Evolutionary conservation across 2,888 invertebrate genomes (phyloP).

Genomic region (Lepidonotus clava): DNA sequence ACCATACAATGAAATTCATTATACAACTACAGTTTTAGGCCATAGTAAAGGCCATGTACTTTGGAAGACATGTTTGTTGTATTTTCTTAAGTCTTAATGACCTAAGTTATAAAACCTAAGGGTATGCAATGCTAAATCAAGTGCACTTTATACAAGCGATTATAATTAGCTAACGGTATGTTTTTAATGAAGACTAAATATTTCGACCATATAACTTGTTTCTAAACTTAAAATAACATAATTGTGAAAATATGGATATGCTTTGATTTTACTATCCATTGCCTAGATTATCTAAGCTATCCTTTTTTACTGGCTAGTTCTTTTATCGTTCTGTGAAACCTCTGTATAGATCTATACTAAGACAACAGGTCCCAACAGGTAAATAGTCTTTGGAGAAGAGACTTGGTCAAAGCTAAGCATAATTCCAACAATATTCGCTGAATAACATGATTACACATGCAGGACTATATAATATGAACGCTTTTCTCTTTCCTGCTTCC

Average conservation of each 20-base stretch:
- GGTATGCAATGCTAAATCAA: neutral
- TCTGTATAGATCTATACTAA: neutral
- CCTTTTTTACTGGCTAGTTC: conserved; percentile 10
- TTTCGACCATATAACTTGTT: too few species aligned
- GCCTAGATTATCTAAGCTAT: neutral
- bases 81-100: conserved; percentile 10
- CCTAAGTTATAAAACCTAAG: neutral
- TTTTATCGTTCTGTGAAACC: neutral
- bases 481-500: neutral
- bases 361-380: neutral
- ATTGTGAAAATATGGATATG: conserved; percentile 36
- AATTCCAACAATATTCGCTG: neutral
- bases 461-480: neutral
- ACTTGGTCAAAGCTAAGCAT: too few species aligned
- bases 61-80: conserved; percentile 30
- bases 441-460: neutral
- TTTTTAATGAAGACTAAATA: too few species aligned
- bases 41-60: neutral
- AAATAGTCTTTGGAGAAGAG: conserved; percentile 6
- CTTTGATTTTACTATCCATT: neutral
- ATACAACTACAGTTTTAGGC: neutral
- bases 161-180: neutral
- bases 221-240: too few species aligned
- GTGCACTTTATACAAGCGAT: conserved; percentile 30
- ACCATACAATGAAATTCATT: neutral